Percentiles rank a stretch among this genome's conserved stretches.
phyloP scores from a whole-genome alignment of 2,797 vertebrate species.

The Brotula barbata region DNA sequence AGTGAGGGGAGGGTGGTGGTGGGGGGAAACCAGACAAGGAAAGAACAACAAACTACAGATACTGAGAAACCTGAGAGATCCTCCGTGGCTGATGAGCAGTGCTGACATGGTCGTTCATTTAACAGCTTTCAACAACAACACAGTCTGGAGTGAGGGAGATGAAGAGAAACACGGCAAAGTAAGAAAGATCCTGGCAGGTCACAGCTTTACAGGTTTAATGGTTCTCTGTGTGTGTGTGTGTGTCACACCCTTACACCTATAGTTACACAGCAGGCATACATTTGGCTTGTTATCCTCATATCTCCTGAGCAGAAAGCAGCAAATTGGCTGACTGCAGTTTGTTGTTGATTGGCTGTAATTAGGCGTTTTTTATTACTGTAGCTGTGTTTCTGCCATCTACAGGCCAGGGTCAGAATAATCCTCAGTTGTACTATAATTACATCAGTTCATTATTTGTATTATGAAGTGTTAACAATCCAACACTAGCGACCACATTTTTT shows the following conservation, averaged over 20 bases:
- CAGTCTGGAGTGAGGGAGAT: conserved; percentile 40
- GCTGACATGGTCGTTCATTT: conserved; percentile 56
- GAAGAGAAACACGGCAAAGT: conserved; percentile 36
- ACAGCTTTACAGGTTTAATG: conserved; percentile 62
- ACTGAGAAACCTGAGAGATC: conserved; percentile 34
- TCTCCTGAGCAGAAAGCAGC: conserved; percentile 28
- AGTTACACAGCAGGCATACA: conserved; percentile 9
- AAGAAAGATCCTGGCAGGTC: conserved; percentile 59
- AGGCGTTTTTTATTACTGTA: background rate
- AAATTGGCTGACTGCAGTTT: conserved; percentile 29
- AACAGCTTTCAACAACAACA: conserved; percentile 57
- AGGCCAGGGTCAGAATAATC: conserved; percentile 15
- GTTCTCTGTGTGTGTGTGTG: conserved; percentile 34
- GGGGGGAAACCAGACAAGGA: conserved; percentile 15
- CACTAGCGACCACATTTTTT: too few species aligned
- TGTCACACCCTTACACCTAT: background rate
- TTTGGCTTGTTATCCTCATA: conserved; percentile 29
- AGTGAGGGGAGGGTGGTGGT: too few species aligned
- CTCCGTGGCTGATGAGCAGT: too few species aligned
- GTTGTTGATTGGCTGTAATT: conserved; percentile 1
- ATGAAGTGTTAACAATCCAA: too few species aligned
- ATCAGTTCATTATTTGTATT: too few species aligned
- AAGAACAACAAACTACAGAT: conserved; percentile 27
- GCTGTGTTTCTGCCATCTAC: conserved; percentile 39
- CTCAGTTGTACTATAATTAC: too few species aligned